Conservation (phyloP, 2,797 vertebrate genomes). For the Carduelis carduelis region DNA sequence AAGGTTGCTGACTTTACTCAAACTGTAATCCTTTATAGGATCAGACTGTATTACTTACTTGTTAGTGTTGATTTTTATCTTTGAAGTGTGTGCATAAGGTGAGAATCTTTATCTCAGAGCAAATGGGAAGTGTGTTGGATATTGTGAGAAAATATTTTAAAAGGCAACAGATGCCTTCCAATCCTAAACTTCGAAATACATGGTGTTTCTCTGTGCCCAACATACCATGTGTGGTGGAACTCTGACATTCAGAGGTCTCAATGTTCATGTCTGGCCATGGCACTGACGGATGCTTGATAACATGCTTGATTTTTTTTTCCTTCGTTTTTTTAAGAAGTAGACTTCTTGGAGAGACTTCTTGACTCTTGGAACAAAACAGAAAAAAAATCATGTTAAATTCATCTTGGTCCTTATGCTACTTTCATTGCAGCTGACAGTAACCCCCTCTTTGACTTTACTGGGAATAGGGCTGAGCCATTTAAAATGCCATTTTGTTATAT, state of each 20-base stretch:
- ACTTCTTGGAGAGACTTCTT: not conserved
- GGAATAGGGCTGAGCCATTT: not conserved
- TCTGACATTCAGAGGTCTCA: not conserved
- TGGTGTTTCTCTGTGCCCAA: accelerated
- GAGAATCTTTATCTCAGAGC: not conserved
- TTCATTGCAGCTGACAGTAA: not conserved
- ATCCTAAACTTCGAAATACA: not conserved
- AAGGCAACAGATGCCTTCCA: not conserved
- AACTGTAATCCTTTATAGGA: not conserved
- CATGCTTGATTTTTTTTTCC: not conserved
- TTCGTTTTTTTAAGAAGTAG: accelerated
- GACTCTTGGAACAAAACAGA: not conserved
- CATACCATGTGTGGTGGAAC: not conserved
- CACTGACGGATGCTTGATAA: not conserved
- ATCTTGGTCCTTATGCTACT: not conserved
- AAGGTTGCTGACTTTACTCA: not conserved
- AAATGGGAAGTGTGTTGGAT: not conserved
- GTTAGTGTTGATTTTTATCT: not conserved
- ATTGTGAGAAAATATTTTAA: not conserved
- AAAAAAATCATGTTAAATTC: not conserved
- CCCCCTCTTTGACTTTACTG: not conserved
- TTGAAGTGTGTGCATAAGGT: not conserved
- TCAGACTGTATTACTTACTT: not conserved
- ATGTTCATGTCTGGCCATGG: not conserved
- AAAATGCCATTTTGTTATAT: not conserved